phyloP scores from a whole-genome alignment of 2,797 vertebrate species.

The Cercopithecus neglectus region DNA sequence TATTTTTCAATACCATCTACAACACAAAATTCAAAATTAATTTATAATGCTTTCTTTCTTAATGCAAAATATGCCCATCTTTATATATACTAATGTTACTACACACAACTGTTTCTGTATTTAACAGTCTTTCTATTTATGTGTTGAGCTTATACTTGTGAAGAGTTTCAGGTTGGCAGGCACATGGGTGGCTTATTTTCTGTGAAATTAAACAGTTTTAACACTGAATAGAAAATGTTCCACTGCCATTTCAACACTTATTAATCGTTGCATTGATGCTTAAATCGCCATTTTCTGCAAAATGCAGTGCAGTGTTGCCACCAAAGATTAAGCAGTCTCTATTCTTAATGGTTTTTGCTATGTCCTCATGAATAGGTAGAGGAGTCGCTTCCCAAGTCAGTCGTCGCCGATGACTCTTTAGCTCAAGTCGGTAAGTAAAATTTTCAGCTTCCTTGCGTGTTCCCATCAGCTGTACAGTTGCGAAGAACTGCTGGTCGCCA shows the following conservation, averaged over 20 bases:
- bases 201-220: constrained; percentile 82
- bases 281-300: constrained; percentile 95
- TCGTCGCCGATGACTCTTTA: constrained; percentile 92
- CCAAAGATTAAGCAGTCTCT: constrained; percentile 96
- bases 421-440: constrained; percentile 94
- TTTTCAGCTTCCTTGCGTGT: constrained; percentile 95
- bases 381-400: constrained; percentile 97
- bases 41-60: constrained; percentile 94
- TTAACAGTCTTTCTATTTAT: constrained; percentile 84
- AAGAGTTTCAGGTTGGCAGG: constrained; percentile 80
- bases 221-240: constrained; percentile 86
- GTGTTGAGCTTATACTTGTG: constrained; percentile 78
- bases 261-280: constrained; percentile 85
- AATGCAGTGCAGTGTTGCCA: constrained; percentile 95
- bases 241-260: constrained; percentile 83
- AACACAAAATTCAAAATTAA: constrained; percentile 92
- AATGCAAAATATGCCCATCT: constrained; percentile 93
- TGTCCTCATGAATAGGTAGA: constrained; percentile 94
- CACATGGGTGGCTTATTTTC: constrained; percentile 81
- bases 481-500: constrained; percentile 95
- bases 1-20: constrained; percentile 90
- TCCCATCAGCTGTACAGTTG: constrained; percentile 95
- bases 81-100: constrained; percentile 91
- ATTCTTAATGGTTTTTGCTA: constrained; percentile 95
- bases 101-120: constrained; percentile 87